These are phyloP conservation scores for Dryobotodes eremita DNA, from an alignment of 2,888 invertebrate species.

Conservation along the genomic window DNA sequence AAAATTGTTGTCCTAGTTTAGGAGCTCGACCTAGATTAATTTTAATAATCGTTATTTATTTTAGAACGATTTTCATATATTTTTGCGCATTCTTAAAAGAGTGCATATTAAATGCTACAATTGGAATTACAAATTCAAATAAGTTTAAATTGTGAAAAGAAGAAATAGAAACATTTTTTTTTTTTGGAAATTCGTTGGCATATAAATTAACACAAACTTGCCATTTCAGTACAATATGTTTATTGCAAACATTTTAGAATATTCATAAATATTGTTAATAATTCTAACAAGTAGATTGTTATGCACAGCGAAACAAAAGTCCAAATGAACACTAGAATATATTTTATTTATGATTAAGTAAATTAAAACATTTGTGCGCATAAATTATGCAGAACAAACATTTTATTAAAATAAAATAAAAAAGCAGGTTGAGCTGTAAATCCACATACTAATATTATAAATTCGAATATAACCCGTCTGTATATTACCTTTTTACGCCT, in stretches of 20 bases:
- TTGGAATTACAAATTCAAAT: background rate
- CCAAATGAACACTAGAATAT: background rate
- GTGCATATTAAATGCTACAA: background rate
- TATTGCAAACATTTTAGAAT: background rate
- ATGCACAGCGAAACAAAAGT: background rate
- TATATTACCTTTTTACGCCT: no score
- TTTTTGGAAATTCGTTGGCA: background rate
- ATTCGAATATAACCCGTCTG: no score
- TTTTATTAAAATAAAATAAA: background rate
- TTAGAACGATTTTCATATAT: background rate
- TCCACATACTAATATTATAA: background rate
- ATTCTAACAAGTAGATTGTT: background rate
- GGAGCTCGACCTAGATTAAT: constrained; percentile 45
- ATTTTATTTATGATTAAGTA: background rate
- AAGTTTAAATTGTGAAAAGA: background rate
- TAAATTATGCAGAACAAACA: background rate
- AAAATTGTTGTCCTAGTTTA: constrained; percentile 46
- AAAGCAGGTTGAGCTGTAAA: background rate
- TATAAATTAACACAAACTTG: no score
- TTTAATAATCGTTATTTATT: background rate
- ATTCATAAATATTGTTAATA: background rate
- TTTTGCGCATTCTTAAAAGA: background rate
- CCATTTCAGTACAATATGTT: background rate
- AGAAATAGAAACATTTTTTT: background rate
- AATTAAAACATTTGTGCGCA: no score